Evolutionary conservation across 1,140 invertebrate genomes (phyloP).

Genomic region (Drosophila asahinai): DNA sequence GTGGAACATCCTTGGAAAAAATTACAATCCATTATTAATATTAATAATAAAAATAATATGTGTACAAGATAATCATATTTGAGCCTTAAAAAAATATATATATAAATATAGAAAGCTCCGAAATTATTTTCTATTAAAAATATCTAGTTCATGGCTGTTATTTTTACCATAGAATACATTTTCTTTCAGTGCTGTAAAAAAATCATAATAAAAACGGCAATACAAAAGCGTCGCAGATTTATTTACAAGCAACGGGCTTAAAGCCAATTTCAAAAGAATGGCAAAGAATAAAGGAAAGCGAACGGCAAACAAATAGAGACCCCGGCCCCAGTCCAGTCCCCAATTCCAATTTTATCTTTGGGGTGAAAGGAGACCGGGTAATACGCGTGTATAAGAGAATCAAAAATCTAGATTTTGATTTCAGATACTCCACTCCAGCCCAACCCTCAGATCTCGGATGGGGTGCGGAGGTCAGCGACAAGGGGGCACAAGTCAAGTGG

Average conservation of each 20-base stretch:
- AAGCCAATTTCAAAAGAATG: constrained; percentile 71
- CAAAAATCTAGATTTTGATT: constrained; percentile 83
- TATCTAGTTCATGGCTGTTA: no score
- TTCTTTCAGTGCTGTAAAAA: constrained; percentile 23
- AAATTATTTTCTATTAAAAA: neutral
- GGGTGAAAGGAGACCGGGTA: constrained; percentile 23
- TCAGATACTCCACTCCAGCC: constrained; percentile 69
- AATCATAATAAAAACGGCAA: constrained; percentile 41
- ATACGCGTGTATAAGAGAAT: constrained; percentile 78
- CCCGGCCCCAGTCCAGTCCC: neutral
- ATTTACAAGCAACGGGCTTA: constrained; percentile 76
- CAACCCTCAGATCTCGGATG: neutral
- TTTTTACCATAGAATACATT: no score
- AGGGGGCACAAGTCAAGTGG: constrained; percentile 68
- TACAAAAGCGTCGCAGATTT: constrained; percentile 64
- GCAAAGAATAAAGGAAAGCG: constrained; percentile 60
- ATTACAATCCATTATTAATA: neutral
- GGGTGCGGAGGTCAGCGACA: neutral
- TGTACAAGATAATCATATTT: neutral
- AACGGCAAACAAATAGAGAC: constrained; percentile 47
- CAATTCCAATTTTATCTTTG: constrained; percentile 13
- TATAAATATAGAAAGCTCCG: neutral
- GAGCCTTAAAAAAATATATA: no score
- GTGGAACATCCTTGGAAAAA: constrained; percentile 2
- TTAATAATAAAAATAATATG: neutral